Conservation (phyloP, 2,888 invertebrate genomes). For the Cancer borealis region DNA sequence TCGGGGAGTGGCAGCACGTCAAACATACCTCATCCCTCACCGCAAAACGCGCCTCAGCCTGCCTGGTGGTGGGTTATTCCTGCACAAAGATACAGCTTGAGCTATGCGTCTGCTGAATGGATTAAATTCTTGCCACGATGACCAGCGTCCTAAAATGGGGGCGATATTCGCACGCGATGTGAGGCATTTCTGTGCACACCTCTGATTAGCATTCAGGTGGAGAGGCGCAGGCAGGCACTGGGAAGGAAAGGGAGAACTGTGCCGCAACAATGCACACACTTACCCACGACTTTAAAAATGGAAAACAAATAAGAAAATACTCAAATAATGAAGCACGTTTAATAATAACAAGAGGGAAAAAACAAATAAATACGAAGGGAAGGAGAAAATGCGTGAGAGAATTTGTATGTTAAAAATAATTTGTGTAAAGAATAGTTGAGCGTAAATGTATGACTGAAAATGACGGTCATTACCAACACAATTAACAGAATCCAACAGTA, state of each 20-base stretch:
- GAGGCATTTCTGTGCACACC: constrained; percentile 50
- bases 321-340: neutral
- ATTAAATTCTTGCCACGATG: constrained; percentile 49
- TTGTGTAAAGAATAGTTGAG: neutral
- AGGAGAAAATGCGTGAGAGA: neutral
- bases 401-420: neutral
- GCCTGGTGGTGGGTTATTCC: neutral
- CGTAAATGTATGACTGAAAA: neutral
- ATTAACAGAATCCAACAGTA: neutral
- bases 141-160: constrained; percentile 52
- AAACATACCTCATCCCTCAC: neutral
- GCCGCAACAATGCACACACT: neutral
- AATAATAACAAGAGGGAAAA: neutral
- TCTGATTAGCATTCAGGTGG: constrained; percentile 45
- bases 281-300: neutral
- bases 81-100: constrained; percentile 39
- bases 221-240: neutral
- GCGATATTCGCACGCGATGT: constrained; percentile 56
- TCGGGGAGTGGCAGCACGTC: neutral
- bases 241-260: neutral
- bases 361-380: neutral
- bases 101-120: constrained; percentile 51
- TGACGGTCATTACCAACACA: neutral
- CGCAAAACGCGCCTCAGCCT: neutral
- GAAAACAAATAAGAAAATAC: neutral